Evolutionary conservation across 2,113 vertebrate species (phyloP).

Genomic region (Meriones unguiculatus): DNA sequence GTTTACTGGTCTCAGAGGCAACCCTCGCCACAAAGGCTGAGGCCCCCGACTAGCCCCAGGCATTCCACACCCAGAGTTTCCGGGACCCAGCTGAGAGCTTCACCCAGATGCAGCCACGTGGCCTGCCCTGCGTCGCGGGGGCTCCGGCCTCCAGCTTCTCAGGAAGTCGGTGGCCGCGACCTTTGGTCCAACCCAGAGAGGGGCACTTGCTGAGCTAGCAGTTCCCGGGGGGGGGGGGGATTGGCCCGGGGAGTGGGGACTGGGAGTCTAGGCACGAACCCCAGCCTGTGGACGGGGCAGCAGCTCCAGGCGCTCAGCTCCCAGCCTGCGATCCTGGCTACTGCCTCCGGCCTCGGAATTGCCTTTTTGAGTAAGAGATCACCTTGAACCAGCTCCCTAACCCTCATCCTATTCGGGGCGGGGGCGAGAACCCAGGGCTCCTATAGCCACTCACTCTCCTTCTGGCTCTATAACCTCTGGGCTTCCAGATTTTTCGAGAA

Average conservation of each 20-base stretch:
- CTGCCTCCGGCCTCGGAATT: background rate
- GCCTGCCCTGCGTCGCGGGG: background rate
- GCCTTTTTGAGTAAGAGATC: background rate
- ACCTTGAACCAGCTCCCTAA: background rate
- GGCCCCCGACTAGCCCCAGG: background rate
- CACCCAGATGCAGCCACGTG: conserved; percentile 65
- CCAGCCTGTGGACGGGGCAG: background rate
- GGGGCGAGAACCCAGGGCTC: background rate
- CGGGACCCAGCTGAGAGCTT: background rate
- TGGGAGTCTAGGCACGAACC: background rate
- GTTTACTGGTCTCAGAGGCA: background rate
- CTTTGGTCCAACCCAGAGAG: background rate
- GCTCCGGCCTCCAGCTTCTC: conserved; percentile 9
- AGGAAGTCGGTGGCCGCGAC: background rate
- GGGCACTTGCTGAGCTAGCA: background rate
- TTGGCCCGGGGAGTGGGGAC: background rate
- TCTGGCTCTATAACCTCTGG: background rate
- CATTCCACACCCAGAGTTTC: background rate
- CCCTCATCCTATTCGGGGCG: background rate
- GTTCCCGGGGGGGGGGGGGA: background rate
- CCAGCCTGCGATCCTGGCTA: background rate
- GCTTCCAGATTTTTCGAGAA: background rate
- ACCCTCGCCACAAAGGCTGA: background rate
- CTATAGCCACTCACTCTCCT: background rate
- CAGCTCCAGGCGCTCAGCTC: too few relatives aligned